Conservation (phyloP, 2,888 invertebrate species). For the Aplocera efformata region DNA sequence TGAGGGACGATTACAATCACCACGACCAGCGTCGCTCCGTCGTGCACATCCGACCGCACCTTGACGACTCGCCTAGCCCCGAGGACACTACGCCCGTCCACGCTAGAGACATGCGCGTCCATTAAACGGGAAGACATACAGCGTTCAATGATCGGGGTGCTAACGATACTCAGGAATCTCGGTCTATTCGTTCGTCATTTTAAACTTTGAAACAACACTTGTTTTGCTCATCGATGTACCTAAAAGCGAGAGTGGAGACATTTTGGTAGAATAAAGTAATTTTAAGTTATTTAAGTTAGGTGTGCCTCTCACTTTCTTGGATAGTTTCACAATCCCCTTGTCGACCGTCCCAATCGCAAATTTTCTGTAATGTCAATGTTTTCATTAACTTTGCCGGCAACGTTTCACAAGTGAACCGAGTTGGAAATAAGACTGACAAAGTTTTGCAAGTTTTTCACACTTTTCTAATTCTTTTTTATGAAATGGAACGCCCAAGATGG, state of each 20-base stretch:
- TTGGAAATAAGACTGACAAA: conserved; percentile 70
- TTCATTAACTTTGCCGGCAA: conserved; percentile 19
- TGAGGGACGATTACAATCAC: conserved; percentile 71
- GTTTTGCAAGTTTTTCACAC: conserved; percentile 62
- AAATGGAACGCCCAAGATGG: conserved; percentile 31
- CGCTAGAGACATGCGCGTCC: conserved; percentile 78
- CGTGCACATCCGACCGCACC: conserved; percentile 83
- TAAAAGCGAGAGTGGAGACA: conserved; percentile 12
- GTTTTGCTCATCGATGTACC: conserved; percentile 14
- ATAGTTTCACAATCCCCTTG: conserved; percentile 19
- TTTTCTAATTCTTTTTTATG: conserved; percentile 63
- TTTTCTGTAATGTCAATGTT: conserved; percentile 19
- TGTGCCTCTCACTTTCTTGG: conserved; percentile 16
- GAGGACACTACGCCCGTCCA: conserved; percentile 84
- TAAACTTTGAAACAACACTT: conserved; percentile 9
- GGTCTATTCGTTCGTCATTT: conserved; percentile 2
- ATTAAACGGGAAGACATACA: conserved; percentile 45
- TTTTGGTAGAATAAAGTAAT: conserved; percentile 13
- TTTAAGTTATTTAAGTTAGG: conserved; percentile 19
- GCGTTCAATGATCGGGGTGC: background rate
- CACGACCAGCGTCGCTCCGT: conserved; percentile 81
- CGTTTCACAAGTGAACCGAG: conserved; percentile 43
- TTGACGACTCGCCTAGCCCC: conserved; percentile 85
- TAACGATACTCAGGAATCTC: conserved; percentile 7
- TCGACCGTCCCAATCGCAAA: conserved; percentile 21